Evolutionary conservation across 2,888 invertebrate genomes (phyloP).

Genomic region (Ophion costatus): DNA sequence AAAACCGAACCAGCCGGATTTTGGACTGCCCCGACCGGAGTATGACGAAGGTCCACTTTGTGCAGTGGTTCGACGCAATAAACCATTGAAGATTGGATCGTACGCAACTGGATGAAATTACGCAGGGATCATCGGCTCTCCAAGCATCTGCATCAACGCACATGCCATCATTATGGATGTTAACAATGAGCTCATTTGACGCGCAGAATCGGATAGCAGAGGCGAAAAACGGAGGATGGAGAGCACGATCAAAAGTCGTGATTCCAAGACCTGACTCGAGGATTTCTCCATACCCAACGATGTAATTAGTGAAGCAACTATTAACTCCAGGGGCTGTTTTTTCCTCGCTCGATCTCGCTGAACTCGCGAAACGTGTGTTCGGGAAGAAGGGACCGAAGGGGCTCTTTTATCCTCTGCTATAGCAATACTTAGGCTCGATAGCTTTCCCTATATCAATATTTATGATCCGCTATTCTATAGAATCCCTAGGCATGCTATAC

Average conservation of each 20-base stretch:
- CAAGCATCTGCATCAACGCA: not conserved
- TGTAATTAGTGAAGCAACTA: constrained; percentile 54
- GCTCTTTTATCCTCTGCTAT: not conserved
- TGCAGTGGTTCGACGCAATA: too few relatives aligned
- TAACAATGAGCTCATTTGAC: not conserved
- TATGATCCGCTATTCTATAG: too few relatives aligned
- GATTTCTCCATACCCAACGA: constrained; percentile 6
- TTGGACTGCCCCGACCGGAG: too few relatives aligned
- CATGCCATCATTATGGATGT: constrained; percentile 29
- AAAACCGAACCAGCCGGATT: not conserved
- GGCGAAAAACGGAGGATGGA: not conserved
- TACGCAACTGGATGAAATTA: not conserved
- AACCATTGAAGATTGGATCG: too few relatives aligned
- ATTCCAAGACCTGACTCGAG: constrained; percentile 19
- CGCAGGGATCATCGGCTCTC: not conserved
- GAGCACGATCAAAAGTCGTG: constrained; percentile 37
- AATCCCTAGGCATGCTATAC: too few relatives aligned
- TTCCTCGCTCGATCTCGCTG: constrained; percentile 43
- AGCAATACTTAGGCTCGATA: too few relatives aligned
- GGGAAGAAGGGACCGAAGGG: constrained; percentile 4
- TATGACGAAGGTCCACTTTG: too few relatives aligned
- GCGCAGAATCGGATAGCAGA: not conserved
- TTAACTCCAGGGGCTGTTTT: constrained; percentile 45
- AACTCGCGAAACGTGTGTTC: not conserved
- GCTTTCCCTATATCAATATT: too few relatives aligned